These are phyloP conservation scores for Setophaga coronata DNA, from an alignment of 2,113 vertebrate species.

Conservation along the genomic window DNA sequence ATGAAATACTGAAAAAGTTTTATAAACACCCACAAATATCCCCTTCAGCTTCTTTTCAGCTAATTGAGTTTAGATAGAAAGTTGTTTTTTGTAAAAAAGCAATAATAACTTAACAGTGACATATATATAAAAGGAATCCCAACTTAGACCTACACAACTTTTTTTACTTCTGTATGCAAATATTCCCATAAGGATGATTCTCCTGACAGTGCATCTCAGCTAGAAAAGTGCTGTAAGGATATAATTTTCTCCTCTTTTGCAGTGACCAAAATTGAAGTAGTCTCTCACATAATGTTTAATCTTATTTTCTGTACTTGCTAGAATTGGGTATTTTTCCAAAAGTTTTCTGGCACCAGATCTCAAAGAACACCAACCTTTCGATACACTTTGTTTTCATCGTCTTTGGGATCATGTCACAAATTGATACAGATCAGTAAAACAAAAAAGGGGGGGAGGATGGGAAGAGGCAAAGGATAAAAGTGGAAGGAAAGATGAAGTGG, in stretches of 20 bases:
- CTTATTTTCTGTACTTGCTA: not conserved
- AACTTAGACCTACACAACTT: not conserved
- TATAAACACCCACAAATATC: not conserved
- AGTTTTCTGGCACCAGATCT: not conserved
- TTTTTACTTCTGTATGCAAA: not conserved
- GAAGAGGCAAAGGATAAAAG: not conserved
- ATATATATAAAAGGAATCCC: not conserved
- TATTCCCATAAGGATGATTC: not conserved
- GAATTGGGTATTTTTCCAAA: not conserved
- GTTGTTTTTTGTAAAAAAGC: not conserved
- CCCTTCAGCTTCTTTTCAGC: not conserved
- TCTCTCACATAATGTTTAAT: not conserved
- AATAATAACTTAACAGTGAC: not conserved
- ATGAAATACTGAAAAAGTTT: not conserved
- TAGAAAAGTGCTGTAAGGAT: not conserved
- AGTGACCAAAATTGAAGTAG: not conserved
- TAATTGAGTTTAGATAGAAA: not conserved
- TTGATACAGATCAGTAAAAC: not conserved
- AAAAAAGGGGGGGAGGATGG: not conserved
- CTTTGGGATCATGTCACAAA: not conserved
- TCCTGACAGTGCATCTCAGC: not conserved
- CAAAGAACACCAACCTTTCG: not conserved
- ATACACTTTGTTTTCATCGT: not conserved
- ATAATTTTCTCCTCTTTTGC: not conserved
- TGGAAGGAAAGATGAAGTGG: not conserved